phyloP scores from a whole-genome alignment of 2,888 invertebrate genomes.

The Campoplex capitator region DNA sequence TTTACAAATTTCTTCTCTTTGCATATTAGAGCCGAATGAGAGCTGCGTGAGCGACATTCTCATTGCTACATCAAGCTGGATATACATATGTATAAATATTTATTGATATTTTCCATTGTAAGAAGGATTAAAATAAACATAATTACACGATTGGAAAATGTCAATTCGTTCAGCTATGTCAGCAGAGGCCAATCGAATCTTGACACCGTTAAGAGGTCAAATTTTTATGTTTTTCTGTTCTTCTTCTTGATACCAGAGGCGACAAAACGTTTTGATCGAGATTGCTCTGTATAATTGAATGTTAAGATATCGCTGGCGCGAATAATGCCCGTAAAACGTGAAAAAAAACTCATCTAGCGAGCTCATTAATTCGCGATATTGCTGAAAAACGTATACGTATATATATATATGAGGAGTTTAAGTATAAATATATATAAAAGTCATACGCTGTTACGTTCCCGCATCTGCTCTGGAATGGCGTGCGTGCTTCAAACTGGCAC shows the following conservation, averaged over 20 bases:
- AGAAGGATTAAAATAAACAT: slow-evolving; percentile 34
- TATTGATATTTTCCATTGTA: slow-evolving; percentile 20
- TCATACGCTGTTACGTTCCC: slow-evolving; percentile 22
- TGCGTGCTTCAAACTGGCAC: slow-evolving; percentile 67
- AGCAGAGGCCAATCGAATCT: slow-evolving; percentile 46
- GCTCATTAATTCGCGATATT: slow-evolving; percentile 30
- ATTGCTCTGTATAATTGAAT: slow-evolving; percentile 10
- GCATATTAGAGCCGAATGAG: slow-evolving; percentile 62
- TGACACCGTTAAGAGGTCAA: slow-evolving; percentile 13
- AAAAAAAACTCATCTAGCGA: slow-evolving; percentile 11
- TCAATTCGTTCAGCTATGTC: slow-evolving; percentile 4
- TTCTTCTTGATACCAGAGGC: not conserved
- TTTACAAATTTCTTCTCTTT: slow-evolving; percentile 72
- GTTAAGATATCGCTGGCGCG: slow-evolving; percentile 2
- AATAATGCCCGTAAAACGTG: not conserved
- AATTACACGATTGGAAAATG: slow-evolving; percentile 19
- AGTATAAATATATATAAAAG: slow-evolving; percentile 37
- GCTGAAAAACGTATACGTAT: not conserved
- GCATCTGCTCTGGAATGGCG: slow-evolving; percentile 59
- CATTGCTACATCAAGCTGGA: slow-evolving; percentile 43
- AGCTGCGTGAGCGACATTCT: slow-evolving; percentile 47
- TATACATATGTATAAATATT: slow-evolving; percentile 7
- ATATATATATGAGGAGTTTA: not conserved
- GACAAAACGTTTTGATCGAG: slow-evolving; percentile 21
- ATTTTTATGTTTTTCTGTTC: not conserved